Evolutionary conservation across 2,888 invertebrate species (phyloP).

Genomic region (Erebia ligea): DNA sequence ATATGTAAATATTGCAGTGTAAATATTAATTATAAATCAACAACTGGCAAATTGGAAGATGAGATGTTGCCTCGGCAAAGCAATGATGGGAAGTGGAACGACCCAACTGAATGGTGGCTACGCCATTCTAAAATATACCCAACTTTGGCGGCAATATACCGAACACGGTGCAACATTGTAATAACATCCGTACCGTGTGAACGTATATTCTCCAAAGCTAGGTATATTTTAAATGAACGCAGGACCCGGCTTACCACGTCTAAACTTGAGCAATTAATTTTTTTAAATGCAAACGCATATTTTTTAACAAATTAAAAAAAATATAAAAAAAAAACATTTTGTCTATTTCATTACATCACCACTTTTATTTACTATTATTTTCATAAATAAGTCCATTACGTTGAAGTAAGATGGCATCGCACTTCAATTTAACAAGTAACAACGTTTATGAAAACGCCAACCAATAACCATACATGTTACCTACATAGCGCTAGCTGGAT

Average conservation of each 20-base stretch:
- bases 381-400: not conserved
- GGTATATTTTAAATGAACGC: not conserved
- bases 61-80: too few relatives aligned
- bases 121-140: not conserved
- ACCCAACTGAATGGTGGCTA: too few relatives aligned
- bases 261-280: not conserved
- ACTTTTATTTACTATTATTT: not conserved
- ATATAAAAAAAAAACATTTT: not conserved
- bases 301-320: too few relatives aligned
- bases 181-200: constrained; percentile 2
- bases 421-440: too few relatives aligned
- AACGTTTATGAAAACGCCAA: too few relatives aligned
- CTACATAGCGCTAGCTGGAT: too few relatives aligned
- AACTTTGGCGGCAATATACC: not conserved
- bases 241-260: constrained; percentile 2
- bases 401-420: too few relatives aligned
- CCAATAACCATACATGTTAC: too few relatives aligned
- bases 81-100: too few relatives aligned
- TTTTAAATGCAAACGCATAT: not conserved
- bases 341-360: not conserved
- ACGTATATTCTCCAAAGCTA: not conserved
- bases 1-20: too few relatives aligned
- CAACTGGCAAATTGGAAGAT: too few relatives aligned
- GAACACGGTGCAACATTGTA: not conserved
- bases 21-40: too few relatives aligned